Percentiles rank a stretch among this genome's conserved stretches.
phyloP scores from a whole-genome alignment of 2,888 invertebrate species.

The Pelosia muscerda region DNA sequence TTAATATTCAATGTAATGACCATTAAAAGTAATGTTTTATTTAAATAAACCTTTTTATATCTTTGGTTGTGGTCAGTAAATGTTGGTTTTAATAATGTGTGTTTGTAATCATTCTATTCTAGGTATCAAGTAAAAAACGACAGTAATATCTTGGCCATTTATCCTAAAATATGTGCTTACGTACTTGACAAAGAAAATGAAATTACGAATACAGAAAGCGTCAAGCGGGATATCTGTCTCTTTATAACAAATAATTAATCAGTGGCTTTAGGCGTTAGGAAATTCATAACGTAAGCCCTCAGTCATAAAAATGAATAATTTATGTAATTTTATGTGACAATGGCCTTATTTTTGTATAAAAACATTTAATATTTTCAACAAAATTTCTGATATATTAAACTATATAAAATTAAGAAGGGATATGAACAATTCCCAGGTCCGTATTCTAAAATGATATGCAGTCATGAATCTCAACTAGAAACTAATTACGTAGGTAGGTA shows the following conservation, averaged over 20 bases:
- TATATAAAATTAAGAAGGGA: neutral
- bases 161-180: neutral
- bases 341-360: neutral
- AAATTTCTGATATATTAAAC: neutral
- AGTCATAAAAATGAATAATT: conserved; percentile 11
- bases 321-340: conserved; percentile 4
- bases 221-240: neutral
- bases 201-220: neutral
- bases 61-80: no score
- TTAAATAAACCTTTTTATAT: no score
- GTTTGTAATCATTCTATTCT: neutral
- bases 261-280: neutral
- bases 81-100: no score
- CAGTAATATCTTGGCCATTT: neutral
- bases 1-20: no score
- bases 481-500: no score
- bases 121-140: neutral
- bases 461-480: no score
- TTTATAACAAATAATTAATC: conserved; percentile 12
- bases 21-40: no score
- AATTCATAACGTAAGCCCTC: conserved; percentile 10
- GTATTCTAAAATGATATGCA: no score
- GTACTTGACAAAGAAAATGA: neutral
- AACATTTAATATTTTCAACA: neutral
- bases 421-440: neutral